phyloP scores from a whole-genome alignment of 2,888 invertebrate species.

The Dolichopus griseipennis region DNA sequence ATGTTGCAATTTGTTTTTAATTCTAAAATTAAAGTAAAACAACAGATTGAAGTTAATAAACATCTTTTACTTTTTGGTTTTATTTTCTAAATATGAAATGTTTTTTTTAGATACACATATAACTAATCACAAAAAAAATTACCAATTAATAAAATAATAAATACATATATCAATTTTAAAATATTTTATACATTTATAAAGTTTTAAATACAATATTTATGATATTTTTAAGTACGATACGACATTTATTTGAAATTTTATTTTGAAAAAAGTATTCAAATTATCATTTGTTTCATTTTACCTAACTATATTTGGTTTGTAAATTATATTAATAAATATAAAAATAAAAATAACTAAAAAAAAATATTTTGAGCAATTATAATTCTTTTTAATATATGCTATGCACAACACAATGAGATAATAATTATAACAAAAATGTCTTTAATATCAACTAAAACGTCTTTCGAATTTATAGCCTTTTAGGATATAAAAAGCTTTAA shows the following conservation, averaged over 20 bases:
- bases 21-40: too few relatives aligned
- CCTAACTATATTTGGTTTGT: neutral
- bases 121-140: constrained; percentile 4
- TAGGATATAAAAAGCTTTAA: too few relatives aligned
- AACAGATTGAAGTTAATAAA: too few relatives aligned
- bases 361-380: neutral
- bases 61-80: neutral
- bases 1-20: too few relatives aligned
- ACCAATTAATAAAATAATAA: neutral
- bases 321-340: neutral
- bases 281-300: neutral
- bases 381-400: neutral
- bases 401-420: constrained; percentile 1
- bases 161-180: neutral
- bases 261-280: neutral
- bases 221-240: too few relatives aligned
- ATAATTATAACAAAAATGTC: neutral
- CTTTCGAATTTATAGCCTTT: neutral
- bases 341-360: neutral
- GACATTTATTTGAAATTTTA: neutral
- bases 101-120: neutral
- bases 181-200: neutral
- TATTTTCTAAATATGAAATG: constrained; percentile 6
- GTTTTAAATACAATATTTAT: neutral
- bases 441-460: neutral